Base-by-base conservation (phyloP, 1,140 invertebrate species). In the Elysia chlorotica region DNA sequence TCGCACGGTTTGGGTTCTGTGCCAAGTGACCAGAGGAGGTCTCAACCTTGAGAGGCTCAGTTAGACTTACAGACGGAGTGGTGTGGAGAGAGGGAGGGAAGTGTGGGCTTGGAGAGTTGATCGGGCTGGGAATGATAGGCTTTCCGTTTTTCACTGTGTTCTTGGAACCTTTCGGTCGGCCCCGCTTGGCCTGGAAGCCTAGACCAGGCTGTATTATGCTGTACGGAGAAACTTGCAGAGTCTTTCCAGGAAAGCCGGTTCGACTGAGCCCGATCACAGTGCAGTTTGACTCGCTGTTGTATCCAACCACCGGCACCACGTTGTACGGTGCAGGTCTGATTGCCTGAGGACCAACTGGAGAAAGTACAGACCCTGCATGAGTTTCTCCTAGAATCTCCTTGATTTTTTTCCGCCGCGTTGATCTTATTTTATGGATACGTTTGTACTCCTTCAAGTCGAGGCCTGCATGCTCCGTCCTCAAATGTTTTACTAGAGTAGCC, bases 401-500 rank as follows among this genome's bases (percentile, higher is more conserved):
- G 10, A 65, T 10, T 25, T 72, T 74, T 57, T 56, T 71, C 19
- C 62, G 62, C 23, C 63, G 57, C 10, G 57, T 33, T 36, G 56
- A 53, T 2, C 35, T 53, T 65, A 67, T 53, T 33, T 75, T 76
- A 3, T 53, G 41, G 28, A 65, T 69, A 54, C 37, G 61, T 2
- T 62, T 36, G 30, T 62, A 71, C 33, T 75, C 65, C 54, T 80
- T 72, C 36, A 67, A 57, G 53, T 78, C 63, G 28, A 71, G 62
- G 2, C 77, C 76, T 53, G 79, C 76, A 62, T 82, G 81, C 31
- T 73, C 61, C 2, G 73, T 48, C 28, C 74, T 48, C 36, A 81
- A 65, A 70, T 81, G 79, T 68, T 79, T 80, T 21, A 78, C 71
- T 41, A 79, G 70, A 28, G 66, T 61, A 4, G 76, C 77, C 6